Conservation (phyloP, 2,797 vertebrate genomes). For the Sebastes cheni region DNA sequence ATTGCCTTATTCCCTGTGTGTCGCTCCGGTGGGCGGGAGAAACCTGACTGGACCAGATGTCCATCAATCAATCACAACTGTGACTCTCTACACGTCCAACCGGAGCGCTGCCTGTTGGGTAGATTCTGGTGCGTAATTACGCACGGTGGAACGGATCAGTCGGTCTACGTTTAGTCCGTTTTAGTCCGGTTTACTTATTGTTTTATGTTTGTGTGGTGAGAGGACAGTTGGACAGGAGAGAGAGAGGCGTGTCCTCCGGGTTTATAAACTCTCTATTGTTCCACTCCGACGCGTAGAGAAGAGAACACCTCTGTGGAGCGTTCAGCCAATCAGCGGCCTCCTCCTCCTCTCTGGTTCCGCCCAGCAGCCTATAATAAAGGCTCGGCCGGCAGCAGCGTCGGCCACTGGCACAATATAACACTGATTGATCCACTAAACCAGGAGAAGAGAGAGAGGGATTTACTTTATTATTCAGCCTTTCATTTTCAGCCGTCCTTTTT, state of each 20-base stretch:
- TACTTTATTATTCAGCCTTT: slow-evolving; percentile 70
- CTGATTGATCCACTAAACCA: slow-evolving; percentile 35
- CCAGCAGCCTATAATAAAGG: slow-evolving; percentile 78
- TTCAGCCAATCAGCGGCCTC: slow-evolving; percentile 62
- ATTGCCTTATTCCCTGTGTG: not conserved
- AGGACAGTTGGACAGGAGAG: slow-evolving; percentile 43
- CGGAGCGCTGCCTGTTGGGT: not conserved
- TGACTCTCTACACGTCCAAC: slow-evolving; percentile 45
- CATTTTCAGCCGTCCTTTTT: slow-evolving; percentile 74
- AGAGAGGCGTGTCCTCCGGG: slow-evolving; percentile 72
- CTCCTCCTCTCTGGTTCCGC: slow-evolving; percentile 63
- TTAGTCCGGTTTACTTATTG: slow-evolving; percentile 13
- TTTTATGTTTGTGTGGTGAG: slow-evolving; percentile 33
- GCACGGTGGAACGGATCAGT: not conserved
- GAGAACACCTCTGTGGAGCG: slow-evolving; percentile 57
- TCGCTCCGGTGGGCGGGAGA: slow-evolving; percentile 56
- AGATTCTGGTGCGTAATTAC: slow-evolving; percentile 9
- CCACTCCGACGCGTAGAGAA: slow-evolving; percentile 61
- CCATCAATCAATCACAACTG: slow-evolving; percentile 69
- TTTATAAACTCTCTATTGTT: slow-evolving; percentile 83
- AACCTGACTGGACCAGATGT: slow-evolving; percentile 41
- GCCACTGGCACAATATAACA: slow-evolving; percentile 80
- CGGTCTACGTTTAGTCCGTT: not conserved
- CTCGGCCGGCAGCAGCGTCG: slow-evolving; percentile 69
- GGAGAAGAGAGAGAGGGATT: slow-evolving; percentile 49